Percentiles rank a stretch among this genome's conserved stretches.
phyloP scores from a whole-genome alignment of 1,140 invertebrate species.

The Euwallacea fornicatus region DNA sequence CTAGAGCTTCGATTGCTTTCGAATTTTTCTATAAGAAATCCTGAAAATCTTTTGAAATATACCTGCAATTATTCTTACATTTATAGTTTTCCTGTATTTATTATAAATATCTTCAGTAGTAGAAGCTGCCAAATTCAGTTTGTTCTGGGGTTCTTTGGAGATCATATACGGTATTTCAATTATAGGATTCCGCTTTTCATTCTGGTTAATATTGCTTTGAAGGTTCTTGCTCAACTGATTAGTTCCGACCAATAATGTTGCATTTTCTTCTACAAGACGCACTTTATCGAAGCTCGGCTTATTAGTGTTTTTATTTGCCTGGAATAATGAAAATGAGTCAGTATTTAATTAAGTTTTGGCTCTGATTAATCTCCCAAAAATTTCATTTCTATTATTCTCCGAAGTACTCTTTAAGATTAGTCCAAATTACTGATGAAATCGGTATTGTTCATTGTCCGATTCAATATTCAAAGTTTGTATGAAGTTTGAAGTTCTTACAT shows the following conservation, averaged over 20 bases:
- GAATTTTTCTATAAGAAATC: conserved; percentile 41
- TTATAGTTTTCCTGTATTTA: conserved; percentile 61
- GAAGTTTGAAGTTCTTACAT: background rate
- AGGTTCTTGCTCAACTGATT: conserved; percentile 71
- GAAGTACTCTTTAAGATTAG: background rate
- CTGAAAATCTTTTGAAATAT: background rate
- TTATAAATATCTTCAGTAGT: conserved; percentile 64
- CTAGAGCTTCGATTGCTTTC: conserved; percentile 41
- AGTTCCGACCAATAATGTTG: conserved; percentile 72
- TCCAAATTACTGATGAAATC: too few species aligned
- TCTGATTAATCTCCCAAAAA: background rate
- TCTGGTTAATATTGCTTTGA: conserved; percentile 63
- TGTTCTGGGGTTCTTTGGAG: conserved; percentile 60
- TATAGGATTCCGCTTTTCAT: conserved; percentile 70
- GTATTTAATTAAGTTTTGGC: too few species aligned
- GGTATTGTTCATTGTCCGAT: too few species aligned
- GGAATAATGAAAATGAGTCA: background rate
- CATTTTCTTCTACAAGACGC: conserved; percentile 69
- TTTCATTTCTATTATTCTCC: background rate
- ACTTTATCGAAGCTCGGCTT: conserved; percentile 48
- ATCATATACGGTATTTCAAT: conserved; percentile 63
- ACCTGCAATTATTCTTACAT: conserved; percentile 42
- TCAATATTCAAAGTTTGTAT: too few species aligned
- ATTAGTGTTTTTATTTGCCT: conserved; percentile 45
- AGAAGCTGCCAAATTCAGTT: conserved; percentile 62